These are phyloP conservation scores for Oscheius sp. DNA, from an alignment of 1,140 invertebrate genomes.

Conservation along the genomic window DNA sequence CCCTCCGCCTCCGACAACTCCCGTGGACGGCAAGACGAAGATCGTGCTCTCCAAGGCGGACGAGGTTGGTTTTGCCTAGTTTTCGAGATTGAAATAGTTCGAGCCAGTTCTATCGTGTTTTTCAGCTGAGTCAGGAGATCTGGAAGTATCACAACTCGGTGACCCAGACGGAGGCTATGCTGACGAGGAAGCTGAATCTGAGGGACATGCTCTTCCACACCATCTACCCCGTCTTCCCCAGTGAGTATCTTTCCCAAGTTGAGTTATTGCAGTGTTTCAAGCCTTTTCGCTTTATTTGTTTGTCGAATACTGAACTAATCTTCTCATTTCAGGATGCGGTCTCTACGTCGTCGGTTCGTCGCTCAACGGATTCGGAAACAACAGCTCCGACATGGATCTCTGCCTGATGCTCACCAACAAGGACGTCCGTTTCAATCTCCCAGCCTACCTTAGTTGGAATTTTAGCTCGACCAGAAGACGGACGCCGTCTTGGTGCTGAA, in stretches of 20 bases:
- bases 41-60: too few relatives aligned
- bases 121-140: too few relatives aligned
- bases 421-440: constrained; percentile 60
- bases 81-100: too few relatives aligned
- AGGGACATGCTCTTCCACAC: constrained; percentile 56
- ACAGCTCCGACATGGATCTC: constrained; percentile 89
- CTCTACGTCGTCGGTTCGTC: constrained; percentile 92
- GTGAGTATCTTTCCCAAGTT: constrained; percentile 12
- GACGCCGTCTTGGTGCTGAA: too few relatives aligned
- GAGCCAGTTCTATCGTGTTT: too few relatives aligned
- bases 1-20: too few relatives aligned
- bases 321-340: constrained; percentile 65
- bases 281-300: neutral
- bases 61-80: too few relatives aligned
- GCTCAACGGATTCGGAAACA: constrained; percentile 87
- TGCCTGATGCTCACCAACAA: constrained; percentile 78
- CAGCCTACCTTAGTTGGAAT: neutral
- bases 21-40: too few relatives aligned
- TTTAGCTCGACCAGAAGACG: constrained; percentile 71
- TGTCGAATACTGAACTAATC: too few relatives aligned
- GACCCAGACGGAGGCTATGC: constrained; percentile 42
- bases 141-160: constrained; percentile 49
- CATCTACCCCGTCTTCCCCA: constrained; percentile 47
- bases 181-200: constrained; percentile 55
- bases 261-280: too few relatives aligned